phyloP scores from a whole-genome alignment of 2,113 vertebrate species.

The Thinocorus orbignyianus region DNA sequence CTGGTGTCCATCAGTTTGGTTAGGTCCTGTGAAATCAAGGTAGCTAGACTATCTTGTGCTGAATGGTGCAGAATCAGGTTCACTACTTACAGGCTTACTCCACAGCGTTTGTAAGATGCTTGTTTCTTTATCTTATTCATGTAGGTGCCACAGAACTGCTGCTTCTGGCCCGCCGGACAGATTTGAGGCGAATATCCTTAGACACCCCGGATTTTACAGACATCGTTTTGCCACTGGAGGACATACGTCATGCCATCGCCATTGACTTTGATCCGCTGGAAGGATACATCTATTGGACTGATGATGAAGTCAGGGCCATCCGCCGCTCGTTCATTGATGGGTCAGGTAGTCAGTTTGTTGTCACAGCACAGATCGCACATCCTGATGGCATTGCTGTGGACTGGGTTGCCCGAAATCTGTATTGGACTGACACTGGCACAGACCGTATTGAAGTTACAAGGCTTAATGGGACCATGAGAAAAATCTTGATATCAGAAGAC shows the following conservation, averaged over 20 bases:
- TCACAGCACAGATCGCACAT: slow-evolving; percentile 91
- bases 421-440: slow-evolving; percentile 97
- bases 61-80: neutral
- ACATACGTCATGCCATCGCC: slow-evolving; percentile 96
- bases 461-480: slow-evolving; percentile 96
- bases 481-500: slow-evolving; percentile 94
- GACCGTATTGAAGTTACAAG: slow-evolving; percentile 96
- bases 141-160: slow-evolving; percentile 89
- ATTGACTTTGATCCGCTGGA: slow-evolving; percentile 96
- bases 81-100: neutral
- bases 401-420: slow-evolving; percentile 95
- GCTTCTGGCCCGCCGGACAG: slow-evolving; percentile 90
- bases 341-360: slow-evolving; percentile 86
- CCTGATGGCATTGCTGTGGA: slow-evolving; percentile 96
- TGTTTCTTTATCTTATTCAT: neutral
- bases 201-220: slow-evolving; percentile 96
- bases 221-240: slow-evolving; percentile 89
- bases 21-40: neutral
- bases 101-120: neutral
- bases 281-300: slow-evolving; percentile 94
- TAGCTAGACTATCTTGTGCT: neutral
- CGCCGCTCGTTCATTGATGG: slow-evolving; percentile 88
- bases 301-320: slow-evolving; percentile 93
- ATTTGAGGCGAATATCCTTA: slow-evolving; percentile 91
- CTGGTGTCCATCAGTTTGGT: neutral